These are phyloP conservation scores for Ceratina australensis DNA, from an alignment of 1,140 invertebrate genomes.

Conservation along the genomic window DNA sequence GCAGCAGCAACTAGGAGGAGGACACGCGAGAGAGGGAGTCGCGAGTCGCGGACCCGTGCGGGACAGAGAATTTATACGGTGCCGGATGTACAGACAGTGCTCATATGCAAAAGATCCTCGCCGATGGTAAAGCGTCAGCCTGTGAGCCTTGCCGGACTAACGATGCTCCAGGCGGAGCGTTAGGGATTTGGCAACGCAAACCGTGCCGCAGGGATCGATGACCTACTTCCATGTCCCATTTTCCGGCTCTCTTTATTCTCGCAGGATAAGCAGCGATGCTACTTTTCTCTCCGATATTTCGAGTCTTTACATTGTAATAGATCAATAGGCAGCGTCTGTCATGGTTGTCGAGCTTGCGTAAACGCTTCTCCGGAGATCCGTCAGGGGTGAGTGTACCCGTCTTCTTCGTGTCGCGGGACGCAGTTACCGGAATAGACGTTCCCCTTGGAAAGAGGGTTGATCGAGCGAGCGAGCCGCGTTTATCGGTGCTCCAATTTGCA, in stretches of 20 bases:
- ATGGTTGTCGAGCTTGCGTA: background rate
- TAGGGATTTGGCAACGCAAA: no score
- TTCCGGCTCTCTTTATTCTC: background rate
- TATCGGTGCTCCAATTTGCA: conserved; percentile 40
- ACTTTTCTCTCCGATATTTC: no score
- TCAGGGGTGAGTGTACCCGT: conserved; percentile 13
- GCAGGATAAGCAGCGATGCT: no score
- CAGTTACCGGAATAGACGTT: conserved; percentile 28
- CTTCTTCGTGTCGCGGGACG: conserved; percentile 6
- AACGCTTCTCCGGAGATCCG: background rate
- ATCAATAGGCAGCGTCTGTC: no score
- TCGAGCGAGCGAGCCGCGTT: conserved; percentile 31
- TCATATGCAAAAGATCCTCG: no score
- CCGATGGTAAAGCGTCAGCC: no score
- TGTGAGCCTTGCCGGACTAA: background rate
- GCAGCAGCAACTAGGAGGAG: conserved; percentile 2
- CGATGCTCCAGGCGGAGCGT: no score
- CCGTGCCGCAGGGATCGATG: conserved; percentile 2
- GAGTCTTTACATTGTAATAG: no score
- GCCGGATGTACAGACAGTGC: conserved; percentile 40
- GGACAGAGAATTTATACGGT: conserved; percentile 27
- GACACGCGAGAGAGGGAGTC: conserved; percentile 12
- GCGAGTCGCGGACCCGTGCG: conserved; percentile 12
- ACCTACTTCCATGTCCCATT: background rate
- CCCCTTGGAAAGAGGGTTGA: conserved; percentile 27